Base-by-base conservation (phyloP, 2,888 invertebrate genomes). In the Perdita meconis region DNA sequence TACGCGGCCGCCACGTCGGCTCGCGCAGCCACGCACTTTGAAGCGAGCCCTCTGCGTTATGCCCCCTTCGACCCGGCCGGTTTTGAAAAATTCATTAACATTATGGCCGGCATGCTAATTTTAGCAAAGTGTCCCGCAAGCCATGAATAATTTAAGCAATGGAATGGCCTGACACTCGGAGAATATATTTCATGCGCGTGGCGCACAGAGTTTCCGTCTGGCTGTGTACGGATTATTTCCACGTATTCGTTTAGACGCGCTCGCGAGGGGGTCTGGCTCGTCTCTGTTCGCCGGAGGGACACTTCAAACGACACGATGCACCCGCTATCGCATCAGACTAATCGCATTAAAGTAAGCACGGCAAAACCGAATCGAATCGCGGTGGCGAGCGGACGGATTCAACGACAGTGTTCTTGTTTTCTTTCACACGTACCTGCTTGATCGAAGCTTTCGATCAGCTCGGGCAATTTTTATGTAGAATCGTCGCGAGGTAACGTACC, bases 31-130 rank as follows among this genome's bases (percentile, higher is more conserved):
- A 57, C 72, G 69, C 53, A 75, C 78, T 84, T 80, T 75, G 66
- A 81, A 59, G 26, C 53, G 42, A 47, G 55, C 16, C n/a, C 13
- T 5, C 22, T 4, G 24, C 13, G 19, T 12, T 16, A n/a, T 44
- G 44, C 44, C 24, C 16, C 19, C 36, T 24, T 61, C 64, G 24
- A 51, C 10, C 42, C 56, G 53, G 30, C 34, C n/a, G 36, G 63
- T 77, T 84, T 78, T 85, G 75, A 85, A 85, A 84, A 84, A 85
- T 85, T 85, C 84, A 85, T 86, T 80, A 84, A 84, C 80, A 78
- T 85, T 86, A 86, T 84, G 84, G 70, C 60, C 63, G 67, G 82
- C 82, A 77, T 82, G 86, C 68, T 86, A 85, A 85, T 86, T 84
- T 82, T 66, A 82, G 80, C 76, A 80, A 84, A 85, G 82, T 86